Conservation (phyloP, 37 sponge, comb jelly and placozoan genomes). For the Axinella damicornis region DNA sequence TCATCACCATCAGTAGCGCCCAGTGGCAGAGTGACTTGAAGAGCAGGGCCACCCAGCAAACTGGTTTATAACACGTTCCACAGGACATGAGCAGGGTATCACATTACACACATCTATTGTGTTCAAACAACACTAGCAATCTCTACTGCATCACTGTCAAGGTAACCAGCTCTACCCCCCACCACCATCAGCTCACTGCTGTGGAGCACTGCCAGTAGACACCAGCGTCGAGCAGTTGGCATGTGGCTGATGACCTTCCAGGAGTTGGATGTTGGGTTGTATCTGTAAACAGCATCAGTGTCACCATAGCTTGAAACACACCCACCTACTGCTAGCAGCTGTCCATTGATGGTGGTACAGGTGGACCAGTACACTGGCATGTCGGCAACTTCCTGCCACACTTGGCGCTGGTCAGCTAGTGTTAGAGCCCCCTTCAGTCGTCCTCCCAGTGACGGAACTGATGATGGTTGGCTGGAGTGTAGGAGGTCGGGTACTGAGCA, state of each 20-base stretch:
- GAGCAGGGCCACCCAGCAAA: no score
- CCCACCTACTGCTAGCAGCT: constrained; percentile 2
- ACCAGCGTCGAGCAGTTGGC: background rate
- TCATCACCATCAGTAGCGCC: no score
- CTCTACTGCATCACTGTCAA: no score
- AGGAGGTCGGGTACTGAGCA: no score
- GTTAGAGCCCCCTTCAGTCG: no score
- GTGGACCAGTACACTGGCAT: background rate
- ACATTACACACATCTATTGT: no score
- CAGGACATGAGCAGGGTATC: no score
- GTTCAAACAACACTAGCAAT: no score
- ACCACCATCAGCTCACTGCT: background rate
- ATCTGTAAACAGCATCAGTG: background rate
- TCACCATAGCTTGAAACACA: background rate
- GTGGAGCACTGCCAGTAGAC: background rate
- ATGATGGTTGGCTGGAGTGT: no score
- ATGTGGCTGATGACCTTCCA: constrained; percentile 14
- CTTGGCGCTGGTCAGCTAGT: background rate
- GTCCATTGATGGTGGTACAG: background rate
- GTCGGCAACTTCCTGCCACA: constrained; percentile 3
- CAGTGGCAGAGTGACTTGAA: no score
- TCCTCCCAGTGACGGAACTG: no score
- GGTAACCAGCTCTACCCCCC: background rate
- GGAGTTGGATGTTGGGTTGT: background rate
- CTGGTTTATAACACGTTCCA: no score